These are phyloP conservation scores for Sinopyrophorus schimmeli DNA, from an alignment of 2,888 invertebrate species.

Conservation along the genomic window DNA sequence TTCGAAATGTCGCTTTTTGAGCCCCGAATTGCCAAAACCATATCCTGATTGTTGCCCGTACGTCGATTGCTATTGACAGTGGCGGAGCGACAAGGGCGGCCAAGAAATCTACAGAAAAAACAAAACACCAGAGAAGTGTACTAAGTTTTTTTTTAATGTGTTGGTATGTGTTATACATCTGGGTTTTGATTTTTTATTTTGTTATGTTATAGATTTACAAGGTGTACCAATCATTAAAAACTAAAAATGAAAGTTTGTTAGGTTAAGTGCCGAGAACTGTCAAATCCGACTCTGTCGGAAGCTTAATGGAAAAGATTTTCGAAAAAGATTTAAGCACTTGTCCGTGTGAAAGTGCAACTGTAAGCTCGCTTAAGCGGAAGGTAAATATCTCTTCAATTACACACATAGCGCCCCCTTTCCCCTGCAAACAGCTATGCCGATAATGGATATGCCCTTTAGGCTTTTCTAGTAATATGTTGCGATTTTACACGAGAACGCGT, in stretches of 20 bases:
- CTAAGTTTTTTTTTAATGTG: too few relatives aligned
- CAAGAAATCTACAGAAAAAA: slow-evolving; percentile 6
- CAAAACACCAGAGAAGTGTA: too few relatives aligned
- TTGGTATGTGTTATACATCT: too few relatives aligned
- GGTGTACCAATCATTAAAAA: too few relatives aligned
- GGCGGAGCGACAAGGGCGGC: too few relatives aligned
- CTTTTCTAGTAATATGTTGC: slow-evolving; percentile 4
- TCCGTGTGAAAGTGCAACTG: slow-evolving; percentile 51
- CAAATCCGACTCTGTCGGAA: slow-evolving; percentile 18
- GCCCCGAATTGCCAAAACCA: slow-evolving; percentile 4
- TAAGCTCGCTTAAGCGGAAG: slow-evolving; percentile 48
- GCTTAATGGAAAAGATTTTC: slow-evolving; percentile 2
- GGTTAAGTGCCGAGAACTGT: too few relatives aligned
- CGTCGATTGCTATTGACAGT: slow-evolving; percentile 16
- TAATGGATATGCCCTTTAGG: slow-evolving; percentile 27
- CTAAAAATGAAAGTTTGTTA: too few relatives aligned
- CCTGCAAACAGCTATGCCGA: slow-evolving; percentile 31
- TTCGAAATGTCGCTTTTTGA: slow-evolving; percentile 3
- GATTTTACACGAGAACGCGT: too few relatives aligned
- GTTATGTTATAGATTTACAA: too few relatives aligned
- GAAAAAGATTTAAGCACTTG: too few relatives aligned
- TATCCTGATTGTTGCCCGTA: slow-evolving; percentile 21
- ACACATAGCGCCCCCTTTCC: slow-evolving; percentile 46
- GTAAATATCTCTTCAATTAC: slow-evolving; percentile 52
- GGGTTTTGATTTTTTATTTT: too few relatives aligned